Evolutionary conservation across 2,888 invertebrate genomes (phyloP).

Genomic region (Galerucella calmariensis): DNA sequence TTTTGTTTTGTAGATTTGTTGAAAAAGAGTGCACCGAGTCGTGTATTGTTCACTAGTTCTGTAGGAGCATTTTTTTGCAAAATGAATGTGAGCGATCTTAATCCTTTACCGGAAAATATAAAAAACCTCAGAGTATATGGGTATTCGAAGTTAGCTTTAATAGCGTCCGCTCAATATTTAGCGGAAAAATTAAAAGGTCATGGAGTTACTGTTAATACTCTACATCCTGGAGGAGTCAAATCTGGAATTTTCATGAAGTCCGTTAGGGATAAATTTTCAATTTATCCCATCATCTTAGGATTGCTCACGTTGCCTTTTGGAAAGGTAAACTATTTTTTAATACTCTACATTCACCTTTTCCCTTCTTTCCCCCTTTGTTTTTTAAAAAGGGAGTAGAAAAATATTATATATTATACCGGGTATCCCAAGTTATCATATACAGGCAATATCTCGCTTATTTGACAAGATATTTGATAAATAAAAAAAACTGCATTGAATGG

Average conservation of each 20-base stretch:
- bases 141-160: constrained; percentile 53
- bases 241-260: constrained; percentile 43
- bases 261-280: constrained; percentile 30
- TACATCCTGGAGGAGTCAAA: constrained; percentile 54
- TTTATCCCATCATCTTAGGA: constrained; percentile 34
- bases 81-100: constrained; percentile 47
- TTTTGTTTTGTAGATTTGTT: constrained; percentile 64
- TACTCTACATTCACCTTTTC: not conserved
- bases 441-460: too few relatives aligned
- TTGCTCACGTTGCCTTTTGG: constrained; percentile 28
- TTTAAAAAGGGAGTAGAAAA: too few relatives aligned
- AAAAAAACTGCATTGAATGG: too few relatives aligned
- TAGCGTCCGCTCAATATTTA: constrained; percentile 51
- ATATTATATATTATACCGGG: too few relatives aligned
- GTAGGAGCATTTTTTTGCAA: constrained; percentile 42
- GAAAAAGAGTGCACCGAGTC: constrained; percentile 52
- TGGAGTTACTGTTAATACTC: constrained; percentile 49
- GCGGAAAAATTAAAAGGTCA: constrained; percentile 48
- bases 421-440: too few relatives aligned
- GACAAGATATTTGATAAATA: too few relatives aligned
- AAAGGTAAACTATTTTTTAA: constrained; percentile 25
- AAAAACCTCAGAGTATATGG: constrained; percentile 42
- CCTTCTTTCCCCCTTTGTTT: too few relatives aligned
- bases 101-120: constrained; percentile 34
- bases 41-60: constrained; percentile 55